Base-by-base conservation (phyloP, 2,797 vertebrate species). In the Tangara arthus region DNA sequence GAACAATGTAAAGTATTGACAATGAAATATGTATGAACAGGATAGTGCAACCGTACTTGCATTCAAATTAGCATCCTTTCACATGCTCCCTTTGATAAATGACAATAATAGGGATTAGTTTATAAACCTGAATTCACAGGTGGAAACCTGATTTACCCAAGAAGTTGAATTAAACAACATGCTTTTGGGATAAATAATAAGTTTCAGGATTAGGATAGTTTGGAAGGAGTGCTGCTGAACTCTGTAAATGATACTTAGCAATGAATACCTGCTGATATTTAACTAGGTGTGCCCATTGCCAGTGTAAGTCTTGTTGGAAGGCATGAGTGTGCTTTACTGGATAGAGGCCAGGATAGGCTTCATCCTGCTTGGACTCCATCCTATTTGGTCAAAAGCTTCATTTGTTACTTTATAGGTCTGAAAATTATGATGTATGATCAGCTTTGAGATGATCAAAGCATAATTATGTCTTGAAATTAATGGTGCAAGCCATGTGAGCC, bases 1-100 rank as follows among this genome's bases (percentile, higher is more conserved):
- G 87, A 94, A 82, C 75, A 95, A 57, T 65, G 72, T 85, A 86
- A 87, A 95, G 94, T 95, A 90, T 92, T 89, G 82, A 68, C 94
- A 72, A 75, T 91, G 89, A 95, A 96, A 90, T 95, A 93, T 88
- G 82, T 91, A 86, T 61, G 90, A 92, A 77, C 84, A 89, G 64
- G 47, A 59, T 37, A 76, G 39, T 55, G 57, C 87, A 93, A 52
- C 69, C 8, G 6, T 57, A 72, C 78, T 81, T 90, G 89, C 84
- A 91, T 95, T 85, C 76, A 49, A 92, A 97, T 95, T 61, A 95
- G 39, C 59, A 39, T 69, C 57, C 34, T 93, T 93, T 89, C 65
- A 78, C 35, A 63, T 4, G 9, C 19, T 87, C 8, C 57, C 89
- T 65, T 91, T 95, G 84, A 89, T 83, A 91, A 91, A 92, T 78